A percentile compares a stretch with the other conserved stretches of the same genome.
Evolutionary conservation across 2,888 invertebrate species (phyloP).

Genomic region (Tuta absoluta): DNA sequence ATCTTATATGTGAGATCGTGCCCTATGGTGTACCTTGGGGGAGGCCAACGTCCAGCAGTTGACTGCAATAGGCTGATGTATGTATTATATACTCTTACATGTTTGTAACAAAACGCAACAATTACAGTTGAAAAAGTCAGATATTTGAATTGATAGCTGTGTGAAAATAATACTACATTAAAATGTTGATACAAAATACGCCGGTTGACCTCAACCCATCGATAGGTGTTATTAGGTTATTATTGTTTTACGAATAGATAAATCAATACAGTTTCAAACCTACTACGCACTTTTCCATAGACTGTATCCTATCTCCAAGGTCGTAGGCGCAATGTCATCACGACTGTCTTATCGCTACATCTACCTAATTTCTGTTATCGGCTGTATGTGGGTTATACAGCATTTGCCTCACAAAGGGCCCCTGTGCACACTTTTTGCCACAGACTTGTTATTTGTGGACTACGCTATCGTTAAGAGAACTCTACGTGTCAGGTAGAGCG

Average conservation of each 20-base stretch:
- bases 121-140: no score
- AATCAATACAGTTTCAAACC: constrained; percentile 4
- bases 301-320: constrained; percentile 49
- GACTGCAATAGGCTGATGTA: no score
- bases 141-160: no score
- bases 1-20: no score
- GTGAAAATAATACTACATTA: no score
- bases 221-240: no score
- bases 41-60: no score
- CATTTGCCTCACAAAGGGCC: constrained; percentile 38
- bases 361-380: constrained; percentile 71
- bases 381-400: constrained; percentile 58
- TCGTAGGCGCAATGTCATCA: constrained; percentile 65
- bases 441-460: not conserved
- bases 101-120: no score
- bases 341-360: constrained; percentile 68
- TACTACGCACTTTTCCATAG: constrained; percentile 8
- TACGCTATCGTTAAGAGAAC: not conserved
- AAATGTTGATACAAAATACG: no score
- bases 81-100: no score
- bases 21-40: no score
- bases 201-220: no score
- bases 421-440: constrained; percentile 16
- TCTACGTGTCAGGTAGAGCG: not conserved
- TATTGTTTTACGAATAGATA: not conserved